Conservation (phyloP, 2,797 vertebrate genomes). For the Poecile montanus region DNA sequence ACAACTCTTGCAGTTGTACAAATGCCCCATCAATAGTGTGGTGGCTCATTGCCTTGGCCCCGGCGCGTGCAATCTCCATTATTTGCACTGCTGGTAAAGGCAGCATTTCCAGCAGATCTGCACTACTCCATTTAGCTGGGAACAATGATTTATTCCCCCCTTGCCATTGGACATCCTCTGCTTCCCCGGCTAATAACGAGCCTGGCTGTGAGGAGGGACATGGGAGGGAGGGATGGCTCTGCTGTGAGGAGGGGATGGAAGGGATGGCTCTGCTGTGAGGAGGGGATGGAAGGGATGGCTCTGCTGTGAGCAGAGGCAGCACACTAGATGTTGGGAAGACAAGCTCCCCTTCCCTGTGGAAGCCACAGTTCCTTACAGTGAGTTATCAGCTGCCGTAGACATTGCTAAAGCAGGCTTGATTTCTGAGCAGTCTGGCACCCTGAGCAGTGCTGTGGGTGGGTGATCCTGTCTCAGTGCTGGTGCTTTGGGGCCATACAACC, state of each 20-base stretch:
- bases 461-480: background rate
- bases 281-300: background rate
- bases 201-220: constrained; percentile 65
- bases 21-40: constrained; percentile 72
- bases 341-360: background rate
- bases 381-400: background rate
- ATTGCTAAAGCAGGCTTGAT: background rate
- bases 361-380: background rate
- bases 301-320: background rate
- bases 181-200: constrained; percentile 75
- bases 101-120: constrained; percentile 77
- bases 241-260: background rate
- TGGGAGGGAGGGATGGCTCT: background rate
- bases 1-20: constrained; percentile 71
- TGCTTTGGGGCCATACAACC: background rate
- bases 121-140: constrained; percentile 85
- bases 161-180: constrained; percentile 70
- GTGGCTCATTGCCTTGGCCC: constrained; percentile 77
- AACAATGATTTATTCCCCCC: constrained; percentile 82
- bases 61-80: constrained; percentile 75
- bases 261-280: background rate
- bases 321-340: background rate
- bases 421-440: background rate
- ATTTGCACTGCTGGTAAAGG: constrained; percentile 78
- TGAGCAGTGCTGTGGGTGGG: background rate